These are phyloP conservation scores for Onychostoma macrolepis DNA, from an alignment of 2,113 vertebrate genomes.

Conservation along the genomic window DNA sequence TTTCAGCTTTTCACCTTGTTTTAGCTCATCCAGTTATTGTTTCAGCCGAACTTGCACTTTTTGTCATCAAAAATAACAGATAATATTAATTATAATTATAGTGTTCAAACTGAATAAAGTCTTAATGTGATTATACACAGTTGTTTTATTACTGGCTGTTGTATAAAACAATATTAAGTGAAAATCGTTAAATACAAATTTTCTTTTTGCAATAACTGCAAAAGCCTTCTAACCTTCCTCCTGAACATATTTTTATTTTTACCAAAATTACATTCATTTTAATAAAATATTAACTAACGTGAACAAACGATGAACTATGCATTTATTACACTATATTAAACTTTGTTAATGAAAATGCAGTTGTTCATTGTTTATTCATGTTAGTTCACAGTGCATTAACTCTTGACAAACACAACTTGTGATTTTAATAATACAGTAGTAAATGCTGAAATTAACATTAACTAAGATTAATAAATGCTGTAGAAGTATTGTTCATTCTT, in stretches of 20 bases:
- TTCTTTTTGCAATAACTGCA: background rate
- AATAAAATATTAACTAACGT: too few relatives aligned
- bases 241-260: too few relatives aligned
- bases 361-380: too few relatives aligned
- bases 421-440: too few relatives aligned
- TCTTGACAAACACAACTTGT: too few relatives aligned
- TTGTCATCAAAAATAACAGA: slow-evolving; percentile 18
- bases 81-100: background rate
- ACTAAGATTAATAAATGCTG: background rate
- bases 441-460: too few relatives aligned
- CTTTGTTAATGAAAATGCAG: too few relatives aligned
- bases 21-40: background rate
- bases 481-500: too few relatives aligned
- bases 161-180: background rate
- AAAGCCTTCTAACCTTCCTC: background rate
- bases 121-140: background rate
- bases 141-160: background rate
- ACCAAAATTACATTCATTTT: too few relatives aligned
- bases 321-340: too few relatives aligned
- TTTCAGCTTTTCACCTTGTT: background rate
- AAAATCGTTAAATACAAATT: background rate
- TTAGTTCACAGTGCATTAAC: too few relatives aligned
- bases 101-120: slow-evolving; percentile 38
- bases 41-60: slow-evolving; percentile 46
- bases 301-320: too few relatives aligned